These are phyloP conservation scores for Ptyas mucosa DNA, from an alignment of 2,113 vertebrate species.

Conservation along the genomic window DNA sequence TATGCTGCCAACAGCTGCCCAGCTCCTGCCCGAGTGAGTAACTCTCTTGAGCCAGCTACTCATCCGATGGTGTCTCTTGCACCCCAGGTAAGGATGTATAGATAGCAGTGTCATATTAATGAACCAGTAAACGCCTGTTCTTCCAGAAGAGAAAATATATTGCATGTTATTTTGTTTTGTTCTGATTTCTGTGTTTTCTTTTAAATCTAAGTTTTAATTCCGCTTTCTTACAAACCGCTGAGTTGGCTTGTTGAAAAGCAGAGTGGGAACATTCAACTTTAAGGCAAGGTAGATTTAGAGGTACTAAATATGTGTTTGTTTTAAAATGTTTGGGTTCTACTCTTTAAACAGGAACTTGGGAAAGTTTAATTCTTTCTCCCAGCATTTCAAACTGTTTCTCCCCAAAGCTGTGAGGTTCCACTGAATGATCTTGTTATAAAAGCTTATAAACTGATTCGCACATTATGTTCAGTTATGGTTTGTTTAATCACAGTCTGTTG, in stretches of 20 bases:
- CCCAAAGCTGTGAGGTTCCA: not conserved
- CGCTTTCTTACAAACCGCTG: not conserved
- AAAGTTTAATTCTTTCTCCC: not conserved
- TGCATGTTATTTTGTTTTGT: not conserved
- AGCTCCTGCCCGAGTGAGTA: slow-evolving; percentile 83
- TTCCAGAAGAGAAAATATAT: not conserved
- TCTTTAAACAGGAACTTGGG: not conserved
- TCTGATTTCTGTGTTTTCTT: not conserved
- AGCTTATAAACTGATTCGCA: not conserved
- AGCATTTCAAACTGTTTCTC: not conserved
- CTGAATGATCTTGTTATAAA: not conserved
- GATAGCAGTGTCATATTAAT: not conserved
- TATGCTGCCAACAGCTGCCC: slow-evolving; percentile 93
- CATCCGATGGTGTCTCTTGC: slow-evolving; percentile 74
- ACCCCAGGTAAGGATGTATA: slow-evolving; percentile 77
- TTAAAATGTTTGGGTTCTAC: not conserved
- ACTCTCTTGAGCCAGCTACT: slow-evolving; percentile 72
- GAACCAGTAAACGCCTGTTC: not conserved
- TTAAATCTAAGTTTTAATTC: not conserved
- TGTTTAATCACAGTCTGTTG: not conserved
- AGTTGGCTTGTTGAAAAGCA: not conserved
- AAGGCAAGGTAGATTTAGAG: not conserved
- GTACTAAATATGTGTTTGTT: not conserved
- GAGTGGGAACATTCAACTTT: not conserved
- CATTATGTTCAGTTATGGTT: not conserved